phyloP scores from a whole-genome alignment of 2,888 invertebrate species.

The Ashinkailepas kermadecensis region DNA sequence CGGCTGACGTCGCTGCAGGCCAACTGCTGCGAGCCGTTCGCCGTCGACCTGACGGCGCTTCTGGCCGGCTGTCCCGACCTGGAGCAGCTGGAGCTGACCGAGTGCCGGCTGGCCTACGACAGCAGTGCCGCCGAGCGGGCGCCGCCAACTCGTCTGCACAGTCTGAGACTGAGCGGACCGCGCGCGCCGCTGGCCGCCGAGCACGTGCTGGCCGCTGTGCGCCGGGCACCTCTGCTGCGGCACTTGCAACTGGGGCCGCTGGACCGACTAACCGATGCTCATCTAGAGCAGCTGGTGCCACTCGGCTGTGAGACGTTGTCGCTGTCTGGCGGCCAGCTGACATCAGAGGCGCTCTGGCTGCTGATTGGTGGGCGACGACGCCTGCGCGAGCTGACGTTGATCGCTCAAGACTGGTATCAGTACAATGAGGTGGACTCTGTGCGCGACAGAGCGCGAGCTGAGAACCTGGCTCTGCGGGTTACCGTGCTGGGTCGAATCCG shows the following conservation, averaged over 20 bases:
- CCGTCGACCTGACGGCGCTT: background rate
- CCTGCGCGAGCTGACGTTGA: background rate
- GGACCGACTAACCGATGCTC: background rate
- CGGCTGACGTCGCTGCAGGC: background rate
- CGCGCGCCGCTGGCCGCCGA: background rate
- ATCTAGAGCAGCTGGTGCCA: slow-evolving; percentile 4
- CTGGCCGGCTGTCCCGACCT: background rate
- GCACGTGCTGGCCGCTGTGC: background rate
- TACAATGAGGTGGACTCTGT: slow-evolving; percentile 3
- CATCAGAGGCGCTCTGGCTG: background rate
- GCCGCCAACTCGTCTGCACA: background rate
- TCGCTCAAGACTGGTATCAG: background rate
- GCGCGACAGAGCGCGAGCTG: background rate
- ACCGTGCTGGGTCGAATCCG: no score
- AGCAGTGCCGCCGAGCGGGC: background rate
- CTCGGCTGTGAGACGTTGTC: background rate
- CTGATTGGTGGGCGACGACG: background rate
- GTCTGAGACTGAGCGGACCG: background rate
- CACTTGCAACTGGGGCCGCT: background rate
- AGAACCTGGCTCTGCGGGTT: slow-evolving; percentile 2
- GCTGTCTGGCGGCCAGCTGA: background rate
- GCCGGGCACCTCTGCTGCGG: background rate
- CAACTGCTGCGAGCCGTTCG: background rate
- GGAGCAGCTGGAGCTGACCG: slow-evolving; percentile 7
- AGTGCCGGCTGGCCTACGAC: background rate